Conservation (phyloP, 2,888 invertebrate species). For the Schizotus pectinicornis region DNA sequence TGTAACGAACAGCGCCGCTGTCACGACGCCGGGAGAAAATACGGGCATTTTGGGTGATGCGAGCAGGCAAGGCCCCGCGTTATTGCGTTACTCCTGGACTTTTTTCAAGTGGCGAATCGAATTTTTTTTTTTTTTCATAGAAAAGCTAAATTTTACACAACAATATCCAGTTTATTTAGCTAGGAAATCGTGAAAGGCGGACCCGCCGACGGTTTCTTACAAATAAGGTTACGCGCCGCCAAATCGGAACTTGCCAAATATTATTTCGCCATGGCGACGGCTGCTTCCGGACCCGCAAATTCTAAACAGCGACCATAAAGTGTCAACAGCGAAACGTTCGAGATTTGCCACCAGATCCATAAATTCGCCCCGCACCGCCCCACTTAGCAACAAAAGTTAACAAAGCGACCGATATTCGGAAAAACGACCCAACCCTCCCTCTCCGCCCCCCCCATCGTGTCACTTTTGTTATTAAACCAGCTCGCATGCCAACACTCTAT, state of each 20-base stretch:
- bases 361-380: no score
- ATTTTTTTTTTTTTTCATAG: constrained; percentile 39
- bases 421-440: no score
- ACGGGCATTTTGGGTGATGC: constrained; percentile 42
- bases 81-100: constrained; percentile 46
- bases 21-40: constrained; percentile 44
- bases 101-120: constrained; percentile 42
- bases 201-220: neutral
- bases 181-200: neutral
- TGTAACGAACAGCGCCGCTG: constrained; percentile 41
- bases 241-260: neutral
- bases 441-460: no score
- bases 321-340: no score
- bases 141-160: constrained; percentile 34
- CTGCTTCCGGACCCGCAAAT: no score
- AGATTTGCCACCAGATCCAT: no score
- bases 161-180: constrained; percentile 35
- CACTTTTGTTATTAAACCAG: no score
- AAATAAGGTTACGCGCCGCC: neutral
- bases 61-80: constrained; percentile 25
- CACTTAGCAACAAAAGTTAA: no score
- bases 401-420: no score
- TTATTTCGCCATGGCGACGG: no score
- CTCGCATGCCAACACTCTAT: no score
- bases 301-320: no score